Evolutionary conservation across 2,797 vertebrate genomes (phyloP).

Genomic region (Danio albolineatus): DNA sequence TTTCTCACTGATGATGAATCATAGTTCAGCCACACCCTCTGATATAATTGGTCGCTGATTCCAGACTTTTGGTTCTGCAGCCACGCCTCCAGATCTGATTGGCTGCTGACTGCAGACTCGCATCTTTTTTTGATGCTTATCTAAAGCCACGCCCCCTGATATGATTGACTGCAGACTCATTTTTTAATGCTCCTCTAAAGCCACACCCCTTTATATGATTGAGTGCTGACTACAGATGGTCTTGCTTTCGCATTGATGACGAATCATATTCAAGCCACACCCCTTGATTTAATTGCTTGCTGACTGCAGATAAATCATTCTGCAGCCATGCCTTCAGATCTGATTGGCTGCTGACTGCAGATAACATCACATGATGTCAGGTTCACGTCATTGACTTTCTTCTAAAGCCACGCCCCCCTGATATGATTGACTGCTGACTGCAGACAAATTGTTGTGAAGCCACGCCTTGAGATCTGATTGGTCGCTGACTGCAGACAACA

Average conservation of each 20-base stretch:
- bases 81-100: constrained; percentile 4
- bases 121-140: neutral
- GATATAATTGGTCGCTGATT: constrained; percentile 41
- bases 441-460: constrained; percentile 93
- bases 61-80: constrained; percentile 71
- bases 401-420: neutral
- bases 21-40: constrained; percentile 82
- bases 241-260: neutral
- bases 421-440: neutral
- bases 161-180: constrained; percentile 44
- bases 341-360: neutral
- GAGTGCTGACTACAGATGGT: constrained; percentile 41
- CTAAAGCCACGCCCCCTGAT: neutral
- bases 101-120: constrained; percentile 44
- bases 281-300: constrained; percentile 72
- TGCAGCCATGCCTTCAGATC: constrained; percentile 69
- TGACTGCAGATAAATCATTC: constrained; percentile 97
- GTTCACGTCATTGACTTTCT: neutral
- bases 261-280: neutral
- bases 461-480: neutral
- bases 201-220: neutral
- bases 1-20: constrained; percentile 71
- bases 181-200: neutral
- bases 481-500: constrained; percentile 22
- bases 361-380: neutral